Base-by-base conservation (phyloP, 2,888 invertebrate species). In the Scotopteryx bipunctaria region DNA sequence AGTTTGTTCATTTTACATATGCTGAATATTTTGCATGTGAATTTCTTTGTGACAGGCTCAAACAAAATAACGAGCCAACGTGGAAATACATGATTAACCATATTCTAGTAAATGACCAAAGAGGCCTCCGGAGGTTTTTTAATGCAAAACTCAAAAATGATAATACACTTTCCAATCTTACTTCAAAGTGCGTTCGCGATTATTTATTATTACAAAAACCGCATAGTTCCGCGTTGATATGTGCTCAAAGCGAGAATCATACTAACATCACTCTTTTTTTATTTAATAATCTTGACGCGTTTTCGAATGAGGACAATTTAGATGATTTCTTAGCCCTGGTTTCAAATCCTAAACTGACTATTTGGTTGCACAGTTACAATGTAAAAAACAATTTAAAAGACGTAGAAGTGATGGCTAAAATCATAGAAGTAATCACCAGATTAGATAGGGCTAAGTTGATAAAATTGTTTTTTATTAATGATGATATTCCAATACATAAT, bases 1-100 rank as follows among this genome's bases (percentile, higher is more conserved):
- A 56, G 29, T 64, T 64, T 41, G 44, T 64, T n/a, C 64, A 64
- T 51, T 64, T 52, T 2, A 58, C 62, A n/a, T 64, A 56, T 37
- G 64, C 60, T 17, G 64, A 64, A 47, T 64, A 64, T 52, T 64
- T 64, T 33, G 56, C 60, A 16, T 41, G 45, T 1, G 64, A 64
- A 49, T 58, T 56, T 42, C 31, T 64, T 16, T 56, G 45, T 25
- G 48, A 49, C 11, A 49, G 46, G 27, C 31, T 55, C 16, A 50
- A 38, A 42, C n/a, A 44, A 13, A 36, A 32, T 23, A 41, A 11
- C 9, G 13, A 35, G 1, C 13, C 36, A n/a, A 13, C 11, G 27
- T 17, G 36, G 27, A 17, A 35, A 13, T 44, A 29, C 8, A 11
- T 44, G 0, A 14, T 41, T 14, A 13, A 35, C 17, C n/a, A 36